Percentiles rank a stretch among this genome's conserved stretches.
Evolutionary conservation across 2,888 invertebrate genomes (phyloP).

Genomic region (Pheosia tremula): DNA sequence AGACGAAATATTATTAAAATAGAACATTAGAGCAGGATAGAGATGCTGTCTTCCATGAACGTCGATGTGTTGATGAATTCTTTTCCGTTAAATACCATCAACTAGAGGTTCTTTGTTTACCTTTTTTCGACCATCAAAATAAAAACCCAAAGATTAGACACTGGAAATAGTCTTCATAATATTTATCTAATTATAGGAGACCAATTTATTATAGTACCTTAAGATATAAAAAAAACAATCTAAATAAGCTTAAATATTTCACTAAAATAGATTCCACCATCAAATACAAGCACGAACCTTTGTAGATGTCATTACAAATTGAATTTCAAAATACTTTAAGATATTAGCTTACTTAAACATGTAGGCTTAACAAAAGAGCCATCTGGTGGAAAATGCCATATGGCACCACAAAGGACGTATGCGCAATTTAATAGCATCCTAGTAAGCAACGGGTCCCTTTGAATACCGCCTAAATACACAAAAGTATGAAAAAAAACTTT

Average conservation of each 20-base stretch:
- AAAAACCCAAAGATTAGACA: no score
- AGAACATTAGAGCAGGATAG: slow-evolving; percentile 9
- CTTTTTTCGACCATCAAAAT: neutral
- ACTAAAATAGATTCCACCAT: slow-evolving; percentile 16
- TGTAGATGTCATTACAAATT: slow-evolving; percentile 41
- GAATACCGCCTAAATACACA: slow-evolving; percentile 66
- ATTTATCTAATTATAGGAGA: no score
- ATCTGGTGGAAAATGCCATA: slow-evolving; percentile 81
- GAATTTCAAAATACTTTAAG: slow-evolving; percentile 42
- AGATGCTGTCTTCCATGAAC: slow-evolving; percentile 6
- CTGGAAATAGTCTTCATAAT: no score
- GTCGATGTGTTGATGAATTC: slow-evolving; percentile 7
- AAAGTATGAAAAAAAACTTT: slow-evolving; percentile 67
- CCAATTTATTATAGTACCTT: no score
- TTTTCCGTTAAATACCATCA: slow-evolving; percentile 12
- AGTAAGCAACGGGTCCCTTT: slow-evolving; percentile 69
- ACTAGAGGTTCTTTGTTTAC: neutral
- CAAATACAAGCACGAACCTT: slow-evolving; percentile 25
- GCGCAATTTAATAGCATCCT: slow-evolving; percentile 83
- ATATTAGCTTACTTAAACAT: slow-evolving; percentile 62
- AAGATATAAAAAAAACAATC: no score
- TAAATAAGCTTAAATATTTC: no score
- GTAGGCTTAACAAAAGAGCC: slow-evolving; percentile 66
- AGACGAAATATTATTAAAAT: slow-evolving; percentile 15
- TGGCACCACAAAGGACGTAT: slow-evolving; percentile 76